Evolutionary conservation across 2,888 invertebrate genomes (phyloP).

Genomic region (Volucella zonaria): DNA sequence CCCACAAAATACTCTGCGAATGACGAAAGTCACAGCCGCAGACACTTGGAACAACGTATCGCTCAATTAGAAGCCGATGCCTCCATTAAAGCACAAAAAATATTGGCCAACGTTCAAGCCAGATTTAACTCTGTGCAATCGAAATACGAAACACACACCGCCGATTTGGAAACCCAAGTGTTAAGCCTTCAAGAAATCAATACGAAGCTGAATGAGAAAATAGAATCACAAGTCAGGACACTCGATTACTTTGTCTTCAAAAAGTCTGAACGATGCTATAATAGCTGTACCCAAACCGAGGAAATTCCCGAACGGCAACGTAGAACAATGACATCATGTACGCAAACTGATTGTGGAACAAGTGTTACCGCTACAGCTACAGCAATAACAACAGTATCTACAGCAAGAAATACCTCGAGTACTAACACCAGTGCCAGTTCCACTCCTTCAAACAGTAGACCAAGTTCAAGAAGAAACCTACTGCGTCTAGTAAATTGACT

Average conservation of each 20-base stretch:
- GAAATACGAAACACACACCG: slow-evolving; percentile 89
- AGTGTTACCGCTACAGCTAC: slow-evolving; percentile 77
- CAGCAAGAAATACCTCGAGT: slow-evolving; percentile 80
- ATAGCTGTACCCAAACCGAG: slow-evolving; percentile 82
- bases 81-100: slow-evolving; percentile 88
- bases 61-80: slow-evolving; percentile 88
- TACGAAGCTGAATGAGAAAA: slow-evolving; percentile 84
- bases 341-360: slow-evolving; percentile 75
- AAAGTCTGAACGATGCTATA: slow-evolving; percentile 79
- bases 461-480: slow-evolving; percentile 81
- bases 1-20: slow-evolving; percentile 78
- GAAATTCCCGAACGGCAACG: slow-evolving; percentile 71
- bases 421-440: slow-evolving; percentile 82
- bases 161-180: slow-evolving; percentile 88
- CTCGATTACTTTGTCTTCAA: slow-evolving; percentile 80
- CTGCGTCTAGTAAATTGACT: slow-evolving; percentile 82
- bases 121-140: slow-evolving; percentile 90
- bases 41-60: slow-evolving; percentile 88
- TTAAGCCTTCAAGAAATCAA: slow-evolving; percentile 83
- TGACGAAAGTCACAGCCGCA: slow-evolving; percentile 81
- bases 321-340: slow-evolving; percentile 70
- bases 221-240: slow-evolving; percentile 82
- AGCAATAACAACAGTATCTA: slow-evolving; percentile 74
- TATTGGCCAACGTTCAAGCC: slow-evolving; percentile 88
- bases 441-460: slow-evolving; percentile 81